Base-by-base conservation (phyloP, 2,113 vertebrate species). In the Pterocles burchelli region DNA sequence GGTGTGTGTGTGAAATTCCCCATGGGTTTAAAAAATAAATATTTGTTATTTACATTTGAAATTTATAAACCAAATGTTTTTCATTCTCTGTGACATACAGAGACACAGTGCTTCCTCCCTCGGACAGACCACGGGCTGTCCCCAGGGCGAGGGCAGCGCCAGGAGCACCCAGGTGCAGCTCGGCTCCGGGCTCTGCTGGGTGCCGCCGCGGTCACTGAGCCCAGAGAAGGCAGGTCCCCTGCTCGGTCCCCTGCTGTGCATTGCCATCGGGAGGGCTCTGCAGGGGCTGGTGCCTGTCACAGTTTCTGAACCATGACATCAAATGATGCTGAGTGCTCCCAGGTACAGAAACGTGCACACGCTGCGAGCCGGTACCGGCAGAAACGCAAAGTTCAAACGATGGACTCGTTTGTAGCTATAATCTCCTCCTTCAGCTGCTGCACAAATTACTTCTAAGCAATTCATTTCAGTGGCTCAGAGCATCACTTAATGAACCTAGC, bases 161-260 rank as follows among this genome's bases (percentile, higher is more conserved):
- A 13, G 41, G 11, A 41, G 12, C 41, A 41, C 41, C 41, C 41
- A 41, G 6, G 41, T 13, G 48, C 22, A 38, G 29, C 31, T 1
- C 0, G 0, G 48, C 22, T 24, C 10, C 3, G 3, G 68, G 62
- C 13, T 28, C 7, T 34, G 49, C 74, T 9, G 1, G 5, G 14
- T 7, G 45, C 16, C 46, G 57, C 72, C 12, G 58, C 6, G 54
- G 57, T 33, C 0, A 1, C n/a, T 14, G 54, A 31, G 46, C 54
- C 24, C 67, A 8, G 41, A 0, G 3, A 14, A 7, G 31, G 67
- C 54, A 19, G 29, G 75, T 13, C 41, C 16, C 38, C 24, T 29
- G 1, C 5, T 21, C 0, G 1, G 20, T 7, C n/a, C 5, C 26
- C 33, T 22, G 51, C 15, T 8, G 17, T 1, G 3, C 0, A 0